phyloP scores from a whole-genome alignment of 2,797 vertebrate genomes.

The Lindbergichthys nudifrons region DNA sequence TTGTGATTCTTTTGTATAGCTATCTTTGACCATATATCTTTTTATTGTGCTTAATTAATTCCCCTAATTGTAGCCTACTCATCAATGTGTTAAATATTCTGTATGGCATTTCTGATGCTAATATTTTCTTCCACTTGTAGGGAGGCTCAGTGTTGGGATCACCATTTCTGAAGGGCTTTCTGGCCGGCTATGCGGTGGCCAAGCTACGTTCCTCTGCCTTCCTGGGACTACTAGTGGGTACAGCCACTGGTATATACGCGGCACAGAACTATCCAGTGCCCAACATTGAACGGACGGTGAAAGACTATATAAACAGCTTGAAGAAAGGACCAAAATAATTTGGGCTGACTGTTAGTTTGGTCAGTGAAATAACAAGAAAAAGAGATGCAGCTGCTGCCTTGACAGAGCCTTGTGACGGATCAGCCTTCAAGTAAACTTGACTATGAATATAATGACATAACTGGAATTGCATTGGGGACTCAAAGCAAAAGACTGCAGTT shows the following conservation, averaged over 20 bases:
- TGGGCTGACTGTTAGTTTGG: background rate
- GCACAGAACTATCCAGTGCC: slow-evolving; percentile 92
- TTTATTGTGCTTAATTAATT: background rate
- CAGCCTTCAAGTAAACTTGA: slow-evolving; percentile 24
- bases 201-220: slow-evolving; percentile 94
- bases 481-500: slow-evolving; percentile 30
- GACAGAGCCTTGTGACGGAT: slow-evolving; percentile 9
- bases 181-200: slow-evolving; percentile 94
- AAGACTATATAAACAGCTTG: slow-evolving; percentile 85
- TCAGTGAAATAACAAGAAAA: slow-evolving; percentile 14
- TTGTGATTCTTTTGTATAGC: background rate
- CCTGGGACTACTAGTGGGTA: slow-evolving; percentile 91
- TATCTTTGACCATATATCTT: background rate
- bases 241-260: slow-evolving; percentile 90
- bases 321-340: slow-evolving; percentile 90
- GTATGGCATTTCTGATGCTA: background rate
- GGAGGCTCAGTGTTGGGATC: slow-evolving; percentile 90
- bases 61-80: background rate
- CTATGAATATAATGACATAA: slow-evolving; percentile 26
- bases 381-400: slow-evolving; percentile 16
- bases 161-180: slow-evolving; percentile 94
- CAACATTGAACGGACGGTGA: slow-evolving; percentile 91
- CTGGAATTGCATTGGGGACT: slow-evolving; percentile 53
- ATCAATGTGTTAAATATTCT: background rate
- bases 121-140: slow-evolving; percentile 68